Base-by-base conservation (phyloP, 2,113 vertebrate genomes). In the Eudyptes chrysolophus region DNA sequence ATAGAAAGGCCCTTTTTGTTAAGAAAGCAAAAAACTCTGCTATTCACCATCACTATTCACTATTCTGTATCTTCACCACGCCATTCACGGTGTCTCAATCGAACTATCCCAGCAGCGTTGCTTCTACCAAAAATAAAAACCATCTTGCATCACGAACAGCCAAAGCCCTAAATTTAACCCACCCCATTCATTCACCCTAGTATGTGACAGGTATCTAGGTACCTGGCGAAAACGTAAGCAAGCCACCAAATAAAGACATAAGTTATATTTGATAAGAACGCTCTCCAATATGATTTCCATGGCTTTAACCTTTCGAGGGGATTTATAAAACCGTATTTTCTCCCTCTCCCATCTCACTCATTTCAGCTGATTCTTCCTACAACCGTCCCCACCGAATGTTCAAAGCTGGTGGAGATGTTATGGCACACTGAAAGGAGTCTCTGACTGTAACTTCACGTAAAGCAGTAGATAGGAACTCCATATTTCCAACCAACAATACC, bases 41-140 rank as follows among this genome's bases (percentile, higher is more conserved):
- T 72, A 72, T 46, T 90, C 74, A 22, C 60, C 85, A 92, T 7
- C 42, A 42, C 42, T 42, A 42, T 42, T 42, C 42, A 6, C 42
- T 42, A 42, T 42, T 42, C 42, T 42, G 15, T 29, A 72, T 55
- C 44, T 91, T 55, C 49, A 85, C 26, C 36, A 64, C 40, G 52
- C 66, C 30, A 76, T 71, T 64, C 91, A 78, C 13, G 9, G 5
- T 58, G 44, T 54, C 84, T 38, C 60, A 21, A 18, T 18, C 7
- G 82, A 58, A 83, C 48, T 64, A 85, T 18, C 34, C 83, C 25
- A 57, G 76, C 58, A 89, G 71, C 5, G 1, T 32, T 76, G n/a
- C 72, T 91, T 91, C 69, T 65, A 89, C 51, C 44, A 88, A 89
- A 93, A 90, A 76, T 57, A 69, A 94, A 94, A 94, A 42, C 38